A percentile compares a stretch with the other conserved stretches of the same genome.
phyloP scores from a whole-genome alignment of 2,113 vertebrate genomes.

The Spizaetus ornatus region DNA sequence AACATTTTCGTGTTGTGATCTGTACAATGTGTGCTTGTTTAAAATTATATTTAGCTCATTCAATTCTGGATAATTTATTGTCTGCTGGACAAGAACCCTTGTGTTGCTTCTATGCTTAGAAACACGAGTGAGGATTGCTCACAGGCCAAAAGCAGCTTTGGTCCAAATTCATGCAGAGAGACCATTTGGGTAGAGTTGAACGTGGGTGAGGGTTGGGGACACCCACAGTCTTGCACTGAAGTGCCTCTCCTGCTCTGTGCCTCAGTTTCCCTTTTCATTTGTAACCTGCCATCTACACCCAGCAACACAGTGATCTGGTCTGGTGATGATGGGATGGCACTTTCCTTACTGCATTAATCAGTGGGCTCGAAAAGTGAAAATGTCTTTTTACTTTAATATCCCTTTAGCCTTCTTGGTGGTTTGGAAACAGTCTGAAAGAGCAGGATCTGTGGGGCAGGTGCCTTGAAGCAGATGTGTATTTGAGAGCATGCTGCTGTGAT shows the following conservation, averaged over 20 bases:
- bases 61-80: not conserved
- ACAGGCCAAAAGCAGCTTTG: not conserved
- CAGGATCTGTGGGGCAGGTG: rapidly evolving
- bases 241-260: not conserved
- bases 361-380: not conserved
- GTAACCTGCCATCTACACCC: not conserved
- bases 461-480: not conserved
- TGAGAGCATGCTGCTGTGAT: not conserved
- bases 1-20: not conserved
- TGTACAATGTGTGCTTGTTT: not conserved
- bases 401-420: not conserved
- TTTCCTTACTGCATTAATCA: not conserved
- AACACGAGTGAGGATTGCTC: not conserved
- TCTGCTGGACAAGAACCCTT: not conserved
- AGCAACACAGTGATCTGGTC: not conserved
- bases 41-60: not conserved
- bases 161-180: no score
- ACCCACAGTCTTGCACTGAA: not conserved
- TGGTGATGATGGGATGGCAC: not conserved
- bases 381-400: not conserved
- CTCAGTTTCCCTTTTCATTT: not conserved
- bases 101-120: not conserved
- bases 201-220: not conserved
- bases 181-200: rapidly evolving
- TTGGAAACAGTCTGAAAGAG: not conserved